Conservation (phyloP, 2,888 invertebrate genomes). For the Plagiodera versicolora region DNA sequence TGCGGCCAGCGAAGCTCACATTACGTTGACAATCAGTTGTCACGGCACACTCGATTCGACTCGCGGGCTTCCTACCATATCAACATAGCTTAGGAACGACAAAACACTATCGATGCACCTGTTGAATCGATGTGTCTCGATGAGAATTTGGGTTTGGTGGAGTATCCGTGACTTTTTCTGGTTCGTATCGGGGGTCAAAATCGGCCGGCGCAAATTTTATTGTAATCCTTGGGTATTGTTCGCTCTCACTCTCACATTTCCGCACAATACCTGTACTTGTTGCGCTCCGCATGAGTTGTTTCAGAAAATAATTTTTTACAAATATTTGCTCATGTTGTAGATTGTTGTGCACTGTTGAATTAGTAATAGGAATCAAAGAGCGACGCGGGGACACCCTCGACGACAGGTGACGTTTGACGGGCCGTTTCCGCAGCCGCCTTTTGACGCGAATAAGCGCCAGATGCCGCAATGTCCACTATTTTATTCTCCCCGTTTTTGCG, state of each 20-base stretch:
- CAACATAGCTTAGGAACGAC: constrained; percentile 17
- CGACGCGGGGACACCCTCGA: not conserved
- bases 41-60: not conserved
- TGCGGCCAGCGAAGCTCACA: constrained; percentile 19
- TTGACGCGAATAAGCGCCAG: constrained; percentile 35
- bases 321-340: constrained; percentile 54
- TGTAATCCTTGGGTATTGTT: constrained; percentile 29
- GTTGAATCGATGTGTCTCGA: not conserved
- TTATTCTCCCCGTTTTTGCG: constrained; percentile 44
- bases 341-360: constrained; percentile 53
- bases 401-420: not conserved
- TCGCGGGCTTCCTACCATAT: constrained; percentile 16
- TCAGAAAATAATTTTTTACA: constrained; percentile 49
- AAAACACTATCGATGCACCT: not conserved
- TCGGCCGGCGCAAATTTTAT: constrained; percentile 23
- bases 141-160: not conserved
- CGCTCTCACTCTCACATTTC: constrained; percentile 35
- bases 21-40: constrained; percentile 19
- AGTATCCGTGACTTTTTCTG: constrained; percentile 19
- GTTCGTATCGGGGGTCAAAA: constrained; percentile 13
- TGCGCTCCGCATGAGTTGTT: constrained; percentile 51
- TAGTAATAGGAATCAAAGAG: not conserved
- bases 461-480: constrained; percentile 51
- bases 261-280: constrained; percentile 49
- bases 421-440: not conserved